Percentiles rank a stretch among this genome's conserved stretches.
Evolutionary conservation across 2,888 invertebrate species (phyloP).

Genomic region (Athalia rosae): DNA sequence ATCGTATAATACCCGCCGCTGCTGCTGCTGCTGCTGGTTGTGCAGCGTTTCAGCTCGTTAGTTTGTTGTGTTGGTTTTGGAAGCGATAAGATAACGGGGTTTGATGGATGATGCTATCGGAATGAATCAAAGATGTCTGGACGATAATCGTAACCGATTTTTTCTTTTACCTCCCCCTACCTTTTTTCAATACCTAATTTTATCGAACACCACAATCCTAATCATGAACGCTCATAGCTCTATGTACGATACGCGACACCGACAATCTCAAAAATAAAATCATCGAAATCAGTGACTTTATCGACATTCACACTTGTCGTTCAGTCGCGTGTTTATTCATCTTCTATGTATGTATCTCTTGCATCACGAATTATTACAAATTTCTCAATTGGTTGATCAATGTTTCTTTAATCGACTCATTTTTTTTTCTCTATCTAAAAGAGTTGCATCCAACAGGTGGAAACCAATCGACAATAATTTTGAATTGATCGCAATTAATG

Average conservation of each 20-base stretch:
- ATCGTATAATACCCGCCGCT: background rate
- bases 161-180: background rate
- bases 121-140: conserved; percentile 46
- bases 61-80: conserved; percentile 9
- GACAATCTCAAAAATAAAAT: background rate
- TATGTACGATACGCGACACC: background rate
- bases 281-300: no score
- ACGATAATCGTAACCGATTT: conserved; percentile 34
- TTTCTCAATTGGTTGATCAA: no score
- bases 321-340: no score
- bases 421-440: no score
- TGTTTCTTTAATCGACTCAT: no score
- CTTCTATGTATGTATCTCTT: no score
- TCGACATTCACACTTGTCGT: no score
- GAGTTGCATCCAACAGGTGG: no score
- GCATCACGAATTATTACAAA: no score
- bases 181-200: background rate
- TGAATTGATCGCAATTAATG: no score
- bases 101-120: conserved; percentile 46
- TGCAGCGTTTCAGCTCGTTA: background rate
- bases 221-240: no score
- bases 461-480: no score
- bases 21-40: background rate
- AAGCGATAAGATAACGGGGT: conserved; percentile 37
- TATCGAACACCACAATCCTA: background rate